Base-by-base conservation (phyloP, 2,888 invertebrate genomes). In the Meliscaeva auricollis region DNA sequence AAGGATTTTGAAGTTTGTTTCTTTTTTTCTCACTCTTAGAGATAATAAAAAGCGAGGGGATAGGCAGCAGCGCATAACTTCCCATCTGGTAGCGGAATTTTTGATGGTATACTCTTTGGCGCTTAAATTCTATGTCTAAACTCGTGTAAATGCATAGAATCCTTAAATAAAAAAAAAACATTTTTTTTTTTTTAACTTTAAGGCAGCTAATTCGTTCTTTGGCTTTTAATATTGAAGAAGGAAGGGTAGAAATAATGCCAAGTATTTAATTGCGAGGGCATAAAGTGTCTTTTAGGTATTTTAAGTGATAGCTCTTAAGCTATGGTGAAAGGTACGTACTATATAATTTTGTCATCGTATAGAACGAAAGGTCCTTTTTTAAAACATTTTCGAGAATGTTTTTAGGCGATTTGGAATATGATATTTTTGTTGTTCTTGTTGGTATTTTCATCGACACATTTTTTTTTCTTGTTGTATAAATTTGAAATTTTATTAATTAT, bases 1-100 rank as follows among this genome's bases (percentile, higher is more conserved):
- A 60, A 48, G 15, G 15, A 50, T 58, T 74, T 62, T 69, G 69
- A 82, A 77, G 70, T 73, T 74, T 74, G 46, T 62, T 60, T 54
- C 17, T 7, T 62, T 30, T 30, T 30, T 35, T 20, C 11, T n/a
- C n/a, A n/a, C n/a, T n/a, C n/a, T 41, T 60, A 35, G 30, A 54
- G 68, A 78, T 83, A 83, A 83, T 83, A 73, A 83, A 79, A 68
- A 69, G 69, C 56, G n/a, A 32, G 30, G n/a, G 17, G 46, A 60
- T 32, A 54, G 15, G 15, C 54, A 32, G 30, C 4, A 15, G 30
- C 30, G 54, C 30, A 54, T 54, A 54, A n/a, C 50, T 38, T 64
- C 64, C 22, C 56, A 60, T 20, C 44, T 30, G n/a, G 15, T 9
- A 52, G 8, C 15, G 26, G 50, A 64, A 62, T 50, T 52, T 62